Conservation (phyloP, 2,113 vertebrate species). For the Formicarius rufipectus region DNA sequence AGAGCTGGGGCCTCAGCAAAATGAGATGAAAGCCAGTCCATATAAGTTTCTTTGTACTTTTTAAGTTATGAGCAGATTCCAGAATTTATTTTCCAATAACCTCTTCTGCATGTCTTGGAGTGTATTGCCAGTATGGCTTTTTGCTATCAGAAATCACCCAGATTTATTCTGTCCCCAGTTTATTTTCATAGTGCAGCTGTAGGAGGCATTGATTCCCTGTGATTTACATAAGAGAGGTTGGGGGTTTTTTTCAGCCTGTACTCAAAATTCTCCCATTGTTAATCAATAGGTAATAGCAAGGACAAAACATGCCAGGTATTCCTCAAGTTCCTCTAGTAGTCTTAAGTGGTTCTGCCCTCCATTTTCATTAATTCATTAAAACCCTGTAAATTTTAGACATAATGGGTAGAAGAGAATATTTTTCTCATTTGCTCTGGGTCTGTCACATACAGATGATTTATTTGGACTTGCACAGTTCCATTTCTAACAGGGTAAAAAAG, state of each 20-base stretch:
- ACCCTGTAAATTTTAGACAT: neutral
- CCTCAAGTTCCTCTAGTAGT: neutral
- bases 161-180: neutral
- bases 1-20: neutral
- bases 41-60: neutral
- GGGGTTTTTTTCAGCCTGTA: neutral
- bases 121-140: neutral
- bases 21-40: neutral
- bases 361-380: neutral
- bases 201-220: neutral
- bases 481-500: neutral
- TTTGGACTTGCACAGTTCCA: neutral
- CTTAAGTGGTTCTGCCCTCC: neutral
- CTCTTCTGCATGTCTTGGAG: neutral
- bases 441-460: conserved; percentile 3
- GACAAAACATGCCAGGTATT: neutral
- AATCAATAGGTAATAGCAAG: conserved; percentile 4
- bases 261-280: neutral
- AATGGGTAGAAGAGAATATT: neutral
- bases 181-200: neutral
- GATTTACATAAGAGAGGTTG: neutral
- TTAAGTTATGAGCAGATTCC: neutral
- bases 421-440: neutral
- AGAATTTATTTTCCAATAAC: neutral
- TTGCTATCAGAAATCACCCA: neutral